Conservation (phyloP, 2,113 vertebrate genomes). For the Lophotis ruficrista region DNA sequence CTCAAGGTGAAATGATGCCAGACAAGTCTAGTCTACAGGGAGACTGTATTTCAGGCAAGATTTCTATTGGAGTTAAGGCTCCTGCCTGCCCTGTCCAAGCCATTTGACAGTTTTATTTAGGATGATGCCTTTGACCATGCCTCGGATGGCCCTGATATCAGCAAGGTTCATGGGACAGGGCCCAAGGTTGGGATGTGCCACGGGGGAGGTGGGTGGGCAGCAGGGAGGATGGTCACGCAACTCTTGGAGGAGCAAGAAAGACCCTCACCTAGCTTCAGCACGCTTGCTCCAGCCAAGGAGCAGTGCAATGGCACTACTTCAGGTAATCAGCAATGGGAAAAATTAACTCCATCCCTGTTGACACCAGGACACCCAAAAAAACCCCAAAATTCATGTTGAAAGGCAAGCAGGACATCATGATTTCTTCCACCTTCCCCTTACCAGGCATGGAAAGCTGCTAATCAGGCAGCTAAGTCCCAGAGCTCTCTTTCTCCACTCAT, state of each 20-base stretch:
- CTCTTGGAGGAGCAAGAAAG: not conserved
- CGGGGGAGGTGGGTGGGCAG: not conserved
- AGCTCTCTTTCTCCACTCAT: not conserved
- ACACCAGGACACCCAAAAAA: not conserved
- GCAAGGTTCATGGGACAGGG: not conserved
- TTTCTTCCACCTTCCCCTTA: not conserved
- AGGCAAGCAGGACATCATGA: not conserved
- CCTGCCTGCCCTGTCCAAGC: not conserved
- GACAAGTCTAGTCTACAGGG: not conserved
- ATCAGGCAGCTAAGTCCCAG: not conserved
- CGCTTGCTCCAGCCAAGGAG: not conserved
- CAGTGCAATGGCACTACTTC: not conserved
- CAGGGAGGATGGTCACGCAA: not conserved
- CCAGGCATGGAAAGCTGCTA: not conserved
- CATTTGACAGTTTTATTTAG: not conserved
- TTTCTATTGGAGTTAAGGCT: not conserved
- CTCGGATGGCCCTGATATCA: not conserved
- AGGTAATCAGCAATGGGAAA: not conserved
- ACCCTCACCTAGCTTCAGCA: not conserved
- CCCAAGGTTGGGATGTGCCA: not conserved
- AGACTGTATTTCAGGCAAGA: not conserved
- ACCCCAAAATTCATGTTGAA: not conserved
- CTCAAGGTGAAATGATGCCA: not conserved
- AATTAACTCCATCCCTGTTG: too few species aligned
- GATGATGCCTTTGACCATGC: not conserved